A percentile compares a stretch with the other conserved stretches of the same genome.
Conservation (phyloP, 2,888 invertebrate species). For the Cataglyphis albicans region DNA sequence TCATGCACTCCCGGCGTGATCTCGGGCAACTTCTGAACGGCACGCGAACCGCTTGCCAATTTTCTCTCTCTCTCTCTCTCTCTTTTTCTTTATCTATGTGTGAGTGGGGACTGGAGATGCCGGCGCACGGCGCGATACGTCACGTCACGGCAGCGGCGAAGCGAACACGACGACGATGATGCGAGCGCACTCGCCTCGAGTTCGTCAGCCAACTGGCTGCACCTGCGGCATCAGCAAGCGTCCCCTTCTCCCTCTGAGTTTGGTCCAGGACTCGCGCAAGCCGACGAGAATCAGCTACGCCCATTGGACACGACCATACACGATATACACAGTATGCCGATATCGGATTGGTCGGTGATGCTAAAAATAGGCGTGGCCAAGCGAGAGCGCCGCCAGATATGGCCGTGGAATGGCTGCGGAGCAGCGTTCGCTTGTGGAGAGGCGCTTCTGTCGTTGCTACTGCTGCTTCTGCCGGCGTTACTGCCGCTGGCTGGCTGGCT, state of each 20-base stretch:
- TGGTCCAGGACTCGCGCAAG: slow-evolving; percentile 62
- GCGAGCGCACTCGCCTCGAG: slow-evolving; percentile 82
- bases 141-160: slow-evolving; percentile 54
- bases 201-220: slow-evolving; percentile 84
- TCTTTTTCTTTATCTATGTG: background rate
- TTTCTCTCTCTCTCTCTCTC: slow-evolving; percentile 22
- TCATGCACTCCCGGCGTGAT: slow-evolving; percentile 27
- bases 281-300: slow-evolving; percentile 68
- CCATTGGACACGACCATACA: slow-evolving; percentile 74
- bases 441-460: slow-evolving; percentile 70
- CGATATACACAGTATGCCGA: slow-evolving; percentile 57
- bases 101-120: slow-evolving; percentile 28
- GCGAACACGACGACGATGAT: slow-evolving; percentile 69
- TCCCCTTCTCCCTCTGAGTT: slow-evolving; percentile 68
- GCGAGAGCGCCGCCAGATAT: slow-evolving; percentile 75
- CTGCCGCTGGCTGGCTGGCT: slow-evolving; percentile 66
- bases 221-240: slow-evolving; percentile 79
- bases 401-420: slow-evolving; percentile 83
- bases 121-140: slow-evolving; percentile 29
- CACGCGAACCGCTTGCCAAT: slow-evolving; percentile 35
- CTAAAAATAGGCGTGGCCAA: slow-evolving; percentile 74
- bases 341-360: slow-evolving; percentile 72
- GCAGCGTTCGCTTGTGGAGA: slow-evolving; percentile 51
- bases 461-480: slow-evolving; percentile 72
- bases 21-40: slow-evolving; percentile 38